Percentiles rank a stretch among this genome's conserved stretches.
Conservation (phyloP, 2,797 vertebrate genomes). For the Trachops cirrhosus region DNA sequence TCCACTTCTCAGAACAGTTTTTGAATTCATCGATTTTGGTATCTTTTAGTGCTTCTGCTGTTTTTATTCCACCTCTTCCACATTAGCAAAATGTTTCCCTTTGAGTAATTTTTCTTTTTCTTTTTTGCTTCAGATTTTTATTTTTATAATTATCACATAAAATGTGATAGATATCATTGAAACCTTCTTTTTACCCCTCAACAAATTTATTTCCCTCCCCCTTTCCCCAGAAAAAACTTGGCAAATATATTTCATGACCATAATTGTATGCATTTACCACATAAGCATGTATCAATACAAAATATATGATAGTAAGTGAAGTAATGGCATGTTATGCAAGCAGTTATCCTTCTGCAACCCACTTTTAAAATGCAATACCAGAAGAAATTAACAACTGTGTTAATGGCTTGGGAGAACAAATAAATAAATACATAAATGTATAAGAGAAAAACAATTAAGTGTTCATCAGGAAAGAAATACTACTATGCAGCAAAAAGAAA, state of each 20-base stretch:
- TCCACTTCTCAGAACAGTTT: too few species aligned
- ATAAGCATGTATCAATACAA: background rate
- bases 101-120: too few species aligned
- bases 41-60: too few species aligned
- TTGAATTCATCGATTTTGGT: too few species aligned
- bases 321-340: background rate
- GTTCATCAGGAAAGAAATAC: too few species aligned
- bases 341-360: background rate
- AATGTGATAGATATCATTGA: background rate
- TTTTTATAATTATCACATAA: background rate
- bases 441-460: too few species aligned
- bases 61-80: too few species aligned
- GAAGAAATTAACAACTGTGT: too few species aligned
- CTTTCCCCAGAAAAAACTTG: background rate
- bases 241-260: background rate
- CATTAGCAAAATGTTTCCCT: too few species aligned
- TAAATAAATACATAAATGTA: too few species aligned
- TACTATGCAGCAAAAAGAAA: too few species aligned
- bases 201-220: background rate
- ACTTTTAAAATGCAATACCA: conserved; percentile 18
- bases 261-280: background rate
- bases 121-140: conserved; percentile 32
- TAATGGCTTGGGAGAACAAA: too few species aligned
- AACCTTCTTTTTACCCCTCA: background rate
- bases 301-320: background rate